Conservation (phyloP, 2,113 vertebrate species). For the Hydrochoerus hydrochaeris region DNA sequence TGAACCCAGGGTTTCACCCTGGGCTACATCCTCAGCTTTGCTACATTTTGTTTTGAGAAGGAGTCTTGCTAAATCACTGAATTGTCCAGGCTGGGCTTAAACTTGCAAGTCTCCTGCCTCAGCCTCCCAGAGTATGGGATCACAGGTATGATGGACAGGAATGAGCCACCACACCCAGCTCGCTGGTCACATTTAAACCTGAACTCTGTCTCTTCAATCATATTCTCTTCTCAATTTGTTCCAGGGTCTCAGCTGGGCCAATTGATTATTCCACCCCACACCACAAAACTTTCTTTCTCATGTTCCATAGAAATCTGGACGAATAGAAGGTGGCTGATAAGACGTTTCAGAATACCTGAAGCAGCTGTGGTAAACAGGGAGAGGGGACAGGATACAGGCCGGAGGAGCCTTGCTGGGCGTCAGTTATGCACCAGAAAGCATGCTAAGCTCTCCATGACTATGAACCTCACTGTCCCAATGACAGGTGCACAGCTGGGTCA, state of each 20-base stretch:
- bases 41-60: neutral
- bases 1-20: neutral
- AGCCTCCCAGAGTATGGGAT: neutral
- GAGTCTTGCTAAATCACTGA: neutral
- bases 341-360: neutral
- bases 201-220: conserved; percentile 18
- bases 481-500: neutral
- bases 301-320: conserved; percentile 8
- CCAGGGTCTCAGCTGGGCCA: neutral
- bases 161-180: neutral
- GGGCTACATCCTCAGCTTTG: neutral
- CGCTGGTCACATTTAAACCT: neutral
- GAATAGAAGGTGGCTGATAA: neutral
- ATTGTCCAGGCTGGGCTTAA: neutral
- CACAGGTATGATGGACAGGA: too few species aligned
- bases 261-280: neutral
- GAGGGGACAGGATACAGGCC: neutral
- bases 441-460: neutral
- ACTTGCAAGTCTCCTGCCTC: neutral
- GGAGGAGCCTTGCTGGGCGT: neutral
- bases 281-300: neutral
- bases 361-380: neutral
- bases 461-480: neutral
- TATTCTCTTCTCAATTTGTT: neutral
- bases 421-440: neutral